A percentile compares a stretch with the other conserved stretches of the same genome.
Evolutionary conservation across 2,113 vertebrate genomes (phyloP).

Genomic region (Erpornis zantholeuca): DNA sequence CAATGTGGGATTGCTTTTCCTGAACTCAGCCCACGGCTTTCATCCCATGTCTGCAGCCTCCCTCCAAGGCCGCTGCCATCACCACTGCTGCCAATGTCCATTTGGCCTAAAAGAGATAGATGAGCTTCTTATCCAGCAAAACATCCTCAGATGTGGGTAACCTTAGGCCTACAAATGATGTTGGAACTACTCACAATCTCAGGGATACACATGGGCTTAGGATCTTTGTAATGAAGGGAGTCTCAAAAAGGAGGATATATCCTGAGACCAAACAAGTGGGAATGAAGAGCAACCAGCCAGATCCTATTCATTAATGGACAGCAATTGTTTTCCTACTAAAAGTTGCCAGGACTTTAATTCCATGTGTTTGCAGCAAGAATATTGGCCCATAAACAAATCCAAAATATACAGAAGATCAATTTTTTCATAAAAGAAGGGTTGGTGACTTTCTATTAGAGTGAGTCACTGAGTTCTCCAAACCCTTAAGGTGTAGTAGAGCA

Average conservation of each 20-base stretch:
- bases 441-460: not conserved
- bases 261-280: not conserved
- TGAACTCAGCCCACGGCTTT: not conserved
- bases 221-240: not conserved
- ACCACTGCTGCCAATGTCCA: not conserved
- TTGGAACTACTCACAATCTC: not conserved
- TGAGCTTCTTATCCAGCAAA: not conserved
- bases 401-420: slow-evolving; percentile 48
- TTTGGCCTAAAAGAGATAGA: not conserved
- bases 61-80: accelerated
- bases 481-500: slow-evolving; percentile 44
- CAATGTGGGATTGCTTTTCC: not conserved
- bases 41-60: not conserved
- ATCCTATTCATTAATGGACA: not conserved
- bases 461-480: slow-evolving; percentile 47
- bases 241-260: not conserved
- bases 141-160: not conserved
- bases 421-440: slow-evolving; percentile 6
- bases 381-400: slow-evolving; percentile 29
- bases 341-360: not conserved
- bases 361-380: not conserved
- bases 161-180: not conserved
- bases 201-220: not conserved
- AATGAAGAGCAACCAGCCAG: not conserved
- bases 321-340: not conserved